Evolutionary conservation across 2,113 vertebrate genomes (phyloP).

Genomic region (Lepus americanus): DNA sequence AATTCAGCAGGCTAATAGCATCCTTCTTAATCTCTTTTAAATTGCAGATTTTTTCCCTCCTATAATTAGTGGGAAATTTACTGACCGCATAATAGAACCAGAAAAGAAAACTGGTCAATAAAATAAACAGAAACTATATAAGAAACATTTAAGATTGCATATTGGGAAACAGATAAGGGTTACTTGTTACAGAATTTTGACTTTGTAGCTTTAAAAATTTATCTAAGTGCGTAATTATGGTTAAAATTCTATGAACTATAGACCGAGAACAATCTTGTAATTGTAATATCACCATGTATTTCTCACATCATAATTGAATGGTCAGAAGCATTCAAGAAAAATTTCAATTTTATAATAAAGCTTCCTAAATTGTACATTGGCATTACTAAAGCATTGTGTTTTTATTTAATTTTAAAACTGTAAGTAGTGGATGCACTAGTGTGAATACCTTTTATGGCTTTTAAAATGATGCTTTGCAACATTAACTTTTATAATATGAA

Average conservation of each 20-base stretch:
- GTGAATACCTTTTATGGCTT: slow-evolving; percentile 73
- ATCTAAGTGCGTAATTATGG: slow-evolving; percentile 55
- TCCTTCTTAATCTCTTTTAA: neutral
- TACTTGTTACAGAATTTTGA: slow-evolving; percentile 47
- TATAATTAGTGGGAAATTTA: slow-evolving; percentile 1
- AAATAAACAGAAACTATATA: neutral
- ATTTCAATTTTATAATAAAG: slow-evolving; percentile 59
- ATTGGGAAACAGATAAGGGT: neutral
- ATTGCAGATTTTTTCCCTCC: neutral
- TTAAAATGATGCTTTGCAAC: slow-evolving; percentile 75
- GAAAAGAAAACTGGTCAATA: slow-evolving; percentile 3
- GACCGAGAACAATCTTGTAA: slow-evolving; percentile 44
- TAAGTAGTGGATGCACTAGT: slow-evolving; percentile 33
- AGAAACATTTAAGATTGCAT: slow-evolving; percentile 11
- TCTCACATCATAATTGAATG: slow-evolving; percentile 58
- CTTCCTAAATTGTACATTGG: slow-evolving; percentile 51
- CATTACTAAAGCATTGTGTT: slow-evolving; percentile 48
- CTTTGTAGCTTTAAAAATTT: slow-evolving; percentile 21
- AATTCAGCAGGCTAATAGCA: neutral
- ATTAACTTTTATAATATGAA: slow-evolving; percentile 77
- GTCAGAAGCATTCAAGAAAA: slow-evolving; percentile 39
- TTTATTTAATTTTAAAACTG: slow-evolving; percentile 72
- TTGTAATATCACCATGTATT: slow-evolving; percentile 26
- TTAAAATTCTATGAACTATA: slow-evolving; percentile 56
- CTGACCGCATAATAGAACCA: neutral